phyloP scores from a whole-genome alignment of 2,797 vertebrate species.

The Xenops minutus region DNA sequence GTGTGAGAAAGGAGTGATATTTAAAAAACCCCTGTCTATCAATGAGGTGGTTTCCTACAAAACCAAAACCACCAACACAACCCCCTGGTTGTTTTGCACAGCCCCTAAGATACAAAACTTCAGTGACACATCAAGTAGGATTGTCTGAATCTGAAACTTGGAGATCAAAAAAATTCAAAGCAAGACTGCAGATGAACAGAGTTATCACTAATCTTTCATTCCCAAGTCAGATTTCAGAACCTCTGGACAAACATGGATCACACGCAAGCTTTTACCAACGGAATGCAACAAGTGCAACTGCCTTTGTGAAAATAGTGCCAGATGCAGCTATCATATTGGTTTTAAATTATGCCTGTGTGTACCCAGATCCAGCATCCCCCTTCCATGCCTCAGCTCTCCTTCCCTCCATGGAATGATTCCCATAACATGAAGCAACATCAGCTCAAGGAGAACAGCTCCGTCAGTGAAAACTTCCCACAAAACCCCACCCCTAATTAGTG shows the following conservation, averaged over 20 bases:
- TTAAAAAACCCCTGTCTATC: neutral
- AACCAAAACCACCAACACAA: neutral
- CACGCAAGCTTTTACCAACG: neutral
- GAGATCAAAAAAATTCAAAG: neutral
- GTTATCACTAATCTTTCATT: neutral
- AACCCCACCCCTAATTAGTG: neutral
- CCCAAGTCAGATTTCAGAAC: neutral
- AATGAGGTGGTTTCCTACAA: neutral
- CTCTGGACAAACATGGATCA: neutral
- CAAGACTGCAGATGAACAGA: neutral
- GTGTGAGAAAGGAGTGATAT: rapidly evolving
- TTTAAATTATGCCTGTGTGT: neutral
- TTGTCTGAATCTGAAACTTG: neutral
- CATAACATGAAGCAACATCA: rapidly evolving
- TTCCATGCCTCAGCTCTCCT: neutral
- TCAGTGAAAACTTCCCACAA: neutral
- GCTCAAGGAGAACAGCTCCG: neutral
- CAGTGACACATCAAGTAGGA: neutral
- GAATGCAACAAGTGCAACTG: rapidly evolving
- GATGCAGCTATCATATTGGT: neutral
- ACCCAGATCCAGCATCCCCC: neutral
- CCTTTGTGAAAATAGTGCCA: neutral
- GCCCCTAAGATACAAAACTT: neutral
- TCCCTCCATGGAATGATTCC: rapidly evolving
- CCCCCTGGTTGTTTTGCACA: neutral